Evolutionary conservation across 1,140 invertebrate species (phyloP).

Genomic region (Magallana gigas): DNA sequence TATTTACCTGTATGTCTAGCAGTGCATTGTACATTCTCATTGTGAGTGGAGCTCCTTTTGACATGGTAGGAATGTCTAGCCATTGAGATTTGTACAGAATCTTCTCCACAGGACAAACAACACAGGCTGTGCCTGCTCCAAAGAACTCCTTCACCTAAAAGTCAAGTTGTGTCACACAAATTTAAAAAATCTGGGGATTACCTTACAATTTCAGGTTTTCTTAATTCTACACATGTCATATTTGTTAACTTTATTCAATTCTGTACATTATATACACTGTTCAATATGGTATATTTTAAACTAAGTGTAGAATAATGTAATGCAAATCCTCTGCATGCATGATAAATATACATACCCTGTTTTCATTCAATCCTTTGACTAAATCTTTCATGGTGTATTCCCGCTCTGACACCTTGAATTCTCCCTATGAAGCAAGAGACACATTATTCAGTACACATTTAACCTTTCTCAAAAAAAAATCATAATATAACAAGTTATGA

Average conservation of each 20-base stretch:
- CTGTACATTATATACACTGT: no score
- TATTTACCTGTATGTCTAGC: conserved; percentile 84
- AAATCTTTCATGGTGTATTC: conserved; percentile 93
- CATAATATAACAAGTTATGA: no score
- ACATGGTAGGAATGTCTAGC: conserved; percentile 82
- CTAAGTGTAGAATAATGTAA: no score
- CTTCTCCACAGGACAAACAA: conserved; percentile 92
- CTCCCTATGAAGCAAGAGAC: conserved; percentile 79
- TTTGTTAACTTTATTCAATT: no score
- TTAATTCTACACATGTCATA: no score
- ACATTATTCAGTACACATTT: no score
- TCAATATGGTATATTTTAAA: no score
- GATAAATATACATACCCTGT: conserved; percentile 85
- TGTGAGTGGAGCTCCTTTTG: conserved; percentile 81
- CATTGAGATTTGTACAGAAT: conserved; percentile 85
- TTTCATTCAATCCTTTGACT: conserved; percentile 85
- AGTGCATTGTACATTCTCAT: conserved; percentile 86
- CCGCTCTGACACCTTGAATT: conserved; percentile 92
- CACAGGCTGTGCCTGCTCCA: conserved; percentile 95
- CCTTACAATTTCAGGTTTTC: no score
- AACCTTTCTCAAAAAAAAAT: no score
- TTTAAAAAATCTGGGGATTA: no score
- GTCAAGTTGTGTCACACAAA: background rate
- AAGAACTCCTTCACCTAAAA: conserved; percentile 94
- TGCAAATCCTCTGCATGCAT: no score